A percentile compares a stretch with the other conserved stretches of the same genome.
Evolutionary conservation across 92 coral and sea anemone species (phyloP).

Genomic region (Diadumene lineata): DNA sequence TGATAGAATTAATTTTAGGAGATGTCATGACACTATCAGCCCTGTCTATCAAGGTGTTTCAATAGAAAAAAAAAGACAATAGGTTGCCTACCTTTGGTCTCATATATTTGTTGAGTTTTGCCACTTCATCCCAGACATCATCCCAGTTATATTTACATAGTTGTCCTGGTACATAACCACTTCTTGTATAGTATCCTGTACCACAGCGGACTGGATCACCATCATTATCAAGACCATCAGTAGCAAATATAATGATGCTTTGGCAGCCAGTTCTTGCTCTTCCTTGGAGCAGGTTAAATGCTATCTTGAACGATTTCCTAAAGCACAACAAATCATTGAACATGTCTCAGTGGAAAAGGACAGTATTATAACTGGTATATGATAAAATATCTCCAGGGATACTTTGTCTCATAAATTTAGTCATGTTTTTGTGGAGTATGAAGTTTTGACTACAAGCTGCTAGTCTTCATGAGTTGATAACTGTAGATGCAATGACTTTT

Average conservation of each 20-base stretch:
- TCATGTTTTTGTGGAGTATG: too few species aligned
- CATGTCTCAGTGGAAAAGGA: too few species aligned
- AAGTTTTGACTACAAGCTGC: too few species aligned
- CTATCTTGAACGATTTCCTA: constrained; percentile 83
- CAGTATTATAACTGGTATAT: too few species aligned
- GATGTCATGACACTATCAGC: too few species aligned
- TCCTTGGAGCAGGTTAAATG: constrained; percentile 82
- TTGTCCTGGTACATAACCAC: constrained; percentile 98
- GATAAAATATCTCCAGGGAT: too few species aligned
- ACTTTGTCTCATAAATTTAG: too few species aligned
- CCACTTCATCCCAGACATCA: constrained; percentile 89
- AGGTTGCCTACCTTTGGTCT: constrained; percentile 67
- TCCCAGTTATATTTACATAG: constrained; percentile 91
- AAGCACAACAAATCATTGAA: neutral
- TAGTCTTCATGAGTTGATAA: too few species aligned
- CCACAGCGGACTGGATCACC: constrained; percentile 97
- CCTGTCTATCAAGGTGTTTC: too few species aligned
- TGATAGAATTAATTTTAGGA: too few species aligned
- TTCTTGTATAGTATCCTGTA: constrained; percentile 90
- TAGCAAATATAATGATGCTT: constrained; percentile 90
- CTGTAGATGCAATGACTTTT: too few species aligned
- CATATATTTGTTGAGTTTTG: constrained; percentile 69
- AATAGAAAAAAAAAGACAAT: too few species aligned
- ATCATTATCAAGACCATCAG: constrained; percentile 92
- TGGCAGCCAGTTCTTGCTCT: constrained; percentile 89